Evolutionary conservation across 2,113 vertebrate genomes (phyloP).

Genomic region (Myotis yumanensis): DNA sequence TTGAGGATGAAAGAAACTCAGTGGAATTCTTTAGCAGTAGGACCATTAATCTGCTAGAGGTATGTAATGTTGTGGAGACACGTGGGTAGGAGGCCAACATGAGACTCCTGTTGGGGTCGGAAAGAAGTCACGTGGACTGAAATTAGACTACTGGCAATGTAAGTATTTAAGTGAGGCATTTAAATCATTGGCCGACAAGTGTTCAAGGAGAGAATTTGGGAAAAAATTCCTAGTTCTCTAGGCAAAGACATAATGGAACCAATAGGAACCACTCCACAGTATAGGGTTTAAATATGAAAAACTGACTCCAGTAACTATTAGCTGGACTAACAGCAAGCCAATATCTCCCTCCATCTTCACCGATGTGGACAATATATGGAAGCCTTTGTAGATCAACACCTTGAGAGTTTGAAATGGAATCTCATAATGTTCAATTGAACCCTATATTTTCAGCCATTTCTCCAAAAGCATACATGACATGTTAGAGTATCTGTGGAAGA

Average conservation of each 20-base stretch:
- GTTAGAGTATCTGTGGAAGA: neutral
- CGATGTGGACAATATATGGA: neutral
- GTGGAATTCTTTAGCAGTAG: neutral
- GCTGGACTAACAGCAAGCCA: neutral
- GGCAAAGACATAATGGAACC: neutral
- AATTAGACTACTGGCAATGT: neutral
- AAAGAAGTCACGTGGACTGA: neutral
- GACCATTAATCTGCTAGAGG: neutral
- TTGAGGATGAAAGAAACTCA: neutral
- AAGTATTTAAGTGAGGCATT: neutral
- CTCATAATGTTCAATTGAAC: neutral
- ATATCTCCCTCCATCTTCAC: neutral
- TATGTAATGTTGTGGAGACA: neutral
- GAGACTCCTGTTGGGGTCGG: neutral
- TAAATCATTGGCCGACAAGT: neutral
- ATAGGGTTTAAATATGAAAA: neutral
- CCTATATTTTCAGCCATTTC: neutral
- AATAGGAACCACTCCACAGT: neutral
- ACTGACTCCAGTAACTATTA: neutral
- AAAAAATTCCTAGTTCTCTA: neutral
- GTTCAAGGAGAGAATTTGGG: neutral
- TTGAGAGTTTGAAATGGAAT: neutral
- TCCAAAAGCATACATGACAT: accelerated
- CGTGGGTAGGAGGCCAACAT: neutral
- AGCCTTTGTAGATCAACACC: neutral